phyloP scores from a whole-genome alignment of 2,888 invertebrate species.

The Anorthoa munda region DNA sequence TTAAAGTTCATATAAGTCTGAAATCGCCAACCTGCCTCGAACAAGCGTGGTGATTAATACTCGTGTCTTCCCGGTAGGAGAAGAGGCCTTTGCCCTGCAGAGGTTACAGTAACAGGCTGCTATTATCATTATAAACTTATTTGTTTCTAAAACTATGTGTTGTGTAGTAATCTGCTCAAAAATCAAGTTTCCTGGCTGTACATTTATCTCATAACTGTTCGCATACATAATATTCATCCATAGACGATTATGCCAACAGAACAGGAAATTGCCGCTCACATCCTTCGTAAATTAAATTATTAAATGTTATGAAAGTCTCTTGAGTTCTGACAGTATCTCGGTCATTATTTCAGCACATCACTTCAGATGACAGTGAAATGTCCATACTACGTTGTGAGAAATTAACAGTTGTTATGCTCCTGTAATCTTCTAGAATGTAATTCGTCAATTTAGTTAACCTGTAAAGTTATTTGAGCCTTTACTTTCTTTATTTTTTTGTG shows the following conservation, averaged over 20 bases:
- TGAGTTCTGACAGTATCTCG: not conserved
- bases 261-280: not conserved
- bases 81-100: no score
- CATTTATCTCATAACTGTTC: not conserved
- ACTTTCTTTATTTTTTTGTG: no score
- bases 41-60: no score
- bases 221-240: not conserved
- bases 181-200: not conserved
- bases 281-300: conserved; percentile 23
- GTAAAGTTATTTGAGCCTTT: no score
- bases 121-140: no score
- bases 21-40: no score
- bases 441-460: not conserved
- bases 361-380: conserved; percentile 6
- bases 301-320: conserved; percentile 13
- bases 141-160: no score
- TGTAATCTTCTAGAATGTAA: not conserved
- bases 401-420: conserved; percentile 1
- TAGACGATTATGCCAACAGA: not conserved
- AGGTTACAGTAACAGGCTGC: no score
- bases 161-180: not conserved
- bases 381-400: not conserved
- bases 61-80: no score
- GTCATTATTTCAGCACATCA: conserved; percentile 1
- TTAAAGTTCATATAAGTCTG: no score